Evolutionary conservation across 1,140 invertebrate species (phyloP).

Genomic region (Psix sp.): DNA sequence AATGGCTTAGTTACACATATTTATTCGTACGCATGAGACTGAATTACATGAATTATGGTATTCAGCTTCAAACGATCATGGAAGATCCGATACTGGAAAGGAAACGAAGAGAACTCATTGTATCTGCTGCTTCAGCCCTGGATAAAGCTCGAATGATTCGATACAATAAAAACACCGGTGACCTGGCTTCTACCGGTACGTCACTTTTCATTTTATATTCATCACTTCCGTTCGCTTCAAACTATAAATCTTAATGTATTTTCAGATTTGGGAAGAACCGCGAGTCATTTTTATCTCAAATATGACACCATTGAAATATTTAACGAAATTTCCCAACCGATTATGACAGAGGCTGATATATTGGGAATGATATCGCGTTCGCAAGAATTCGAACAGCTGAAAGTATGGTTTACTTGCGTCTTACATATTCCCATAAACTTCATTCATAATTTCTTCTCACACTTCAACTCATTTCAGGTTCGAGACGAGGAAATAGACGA

Average conservation of each 20-base stretch:
- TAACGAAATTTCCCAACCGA: conserved; percentile 85
- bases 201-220: conserved; percentile 10
- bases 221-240: neutral
- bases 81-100: conserved; percentile 87
- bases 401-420: conserved; percentile 78
- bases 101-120: conserved; percentile 87
- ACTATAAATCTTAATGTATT: conserved; percentile 12
- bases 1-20: conserved; percentile 99
- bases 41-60: conserved; percentile 95
- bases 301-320: conserved; percentile 96
- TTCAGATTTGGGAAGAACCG: conserved; percentile 93
- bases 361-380: conserved; percentile 92
- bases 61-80: conserved; percentile 83
- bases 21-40: conserved; percentile 94
- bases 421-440: too few relatives aligned
- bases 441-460: conserved; percentile 22
- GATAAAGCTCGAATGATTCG: conserved; percentile 97
- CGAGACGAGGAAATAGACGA: conserved; percentile 96
- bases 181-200: conserved; percentile 86
- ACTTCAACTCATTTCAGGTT: conserved; percentile 78
- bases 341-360: conserved; percentile 93
- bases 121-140: conserved; percentile 86
- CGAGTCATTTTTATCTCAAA: conserved; percentile 98
- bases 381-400: conserved; percentile 97
- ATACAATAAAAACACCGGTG: conserved; percentile 89